Evolutionary conservation across 2,113 vertebrate species (phyloP).

Genomic region (Engraulis encrasicolus): DNA sequence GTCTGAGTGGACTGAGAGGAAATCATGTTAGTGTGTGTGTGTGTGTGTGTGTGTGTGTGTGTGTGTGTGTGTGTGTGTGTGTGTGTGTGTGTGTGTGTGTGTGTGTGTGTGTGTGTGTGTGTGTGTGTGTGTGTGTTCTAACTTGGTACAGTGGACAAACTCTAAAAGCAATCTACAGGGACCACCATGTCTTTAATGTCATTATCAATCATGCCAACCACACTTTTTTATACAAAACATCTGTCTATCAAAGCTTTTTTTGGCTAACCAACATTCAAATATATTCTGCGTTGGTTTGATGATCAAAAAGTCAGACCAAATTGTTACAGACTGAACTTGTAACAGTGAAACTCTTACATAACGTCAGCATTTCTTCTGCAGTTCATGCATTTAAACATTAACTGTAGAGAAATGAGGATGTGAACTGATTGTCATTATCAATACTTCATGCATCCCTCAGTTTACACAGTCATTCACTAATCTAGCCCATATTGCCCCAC

Average conservation of each 20-base stretch:
- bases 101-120: background rate
- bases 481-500: background rate
- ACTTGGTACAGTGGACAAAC: background rate
- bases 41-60: background rate
- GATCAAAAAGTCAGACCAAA: background rate
- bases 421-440: background rate
- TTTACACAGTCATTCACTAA: background rate
- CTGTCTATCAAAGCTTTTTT: conserved; percentile 1
- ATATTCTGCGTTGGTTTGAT: background rate
- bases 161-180: background rate
- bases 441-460: background rate
- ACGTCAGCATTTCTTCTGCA: background rate
- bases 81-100: background rate
- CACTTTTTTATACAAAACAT: background rate
- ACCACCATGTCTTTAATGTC: background rate
- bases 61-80: background rate
- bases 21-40: background rate
- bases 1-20: background rate
- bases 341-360: background rate
- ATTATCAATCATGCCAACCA: background rate
- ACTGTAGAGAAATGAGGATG: background rate
- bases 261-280: background rate
- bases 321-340: background rate
- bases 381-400: background rate
- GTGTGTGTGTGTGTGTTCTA: background rate